These are phyloP conservation scores for Triplophysa siluroides DNA, from an alignment of 2,113 vertebrate species.

Conservation along the genomic window DNA sequence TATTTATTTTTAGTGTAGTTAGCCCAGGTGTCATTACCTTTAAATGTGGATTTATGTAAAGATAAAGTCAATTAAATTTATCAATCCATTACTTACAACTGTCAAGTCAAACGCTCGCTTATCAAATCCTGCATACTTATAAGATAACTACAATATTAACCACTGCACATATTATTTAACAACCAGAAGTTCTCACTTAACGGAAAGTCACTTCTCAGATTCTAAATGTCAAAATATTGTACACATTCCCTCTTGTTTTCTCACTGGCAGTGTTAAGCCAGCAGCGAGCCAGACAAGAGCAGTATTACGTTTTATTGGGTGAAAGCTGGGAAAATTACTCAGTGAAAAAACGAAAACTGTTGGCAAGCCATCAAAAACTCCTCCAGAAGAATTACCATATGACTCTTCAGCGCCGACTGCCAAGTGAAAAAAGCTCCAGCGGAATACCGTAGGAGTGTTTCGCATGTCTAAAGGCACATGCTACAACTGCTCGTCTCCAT, in stretches of 20 bases:
- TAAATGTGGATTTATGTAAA: too few relatives aligned
- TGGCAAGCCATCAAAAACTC: slow-evolving; percentile 48
- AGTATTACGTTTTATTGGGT: slow-evolving; percentile 35
- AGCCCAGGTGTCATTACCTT: not conserved
- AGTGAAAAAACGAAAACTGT: slow-evolving; percentile 45
- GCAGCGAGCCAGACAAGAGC: slow-evolving; percentile 24
- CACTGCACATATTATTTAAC: not conserved
- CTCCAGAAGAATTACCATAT: slow-evolving; percentile 51
- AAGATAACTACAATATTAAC: not conserved
- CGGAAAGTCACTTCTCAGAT: slow-evolving; percentile 12
- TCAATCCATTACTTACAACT: not conserved
- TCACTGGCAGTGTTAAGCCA: slow-evolving; percentile 2
- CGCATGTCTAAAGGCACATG: slow-evolving; percentile 33
- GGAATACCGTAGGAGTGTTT: slow-evolving; percentile 16
- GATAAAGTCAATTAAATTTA: not conserved
- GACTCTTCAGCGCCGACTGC: slow-evolving; percentile 42
- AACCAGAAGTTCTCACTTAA: not conserved
- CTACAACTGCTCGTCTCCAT: slow-evolving; percentile 38
- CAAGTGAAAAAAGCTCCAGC: slow-evolving; percentile 29
- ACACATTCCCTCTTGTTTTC: slow-evolving; percentile 11
- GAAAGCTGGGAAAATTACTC: slow-evolving; percentile 41
- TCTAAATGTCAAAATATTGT: slow-evolving; percentile 44
- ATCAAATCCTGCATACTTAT: not conserved
- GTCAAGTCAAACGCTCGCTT: not conserved
- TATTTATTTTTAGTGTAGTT: not conserved